Evolutionary conservation across 1,140 invertebrate species (phyloP), one percentile per base, ranked within the genome.

Genomic region (Pachyrhynchus sulphureomaculatus): DNA sequence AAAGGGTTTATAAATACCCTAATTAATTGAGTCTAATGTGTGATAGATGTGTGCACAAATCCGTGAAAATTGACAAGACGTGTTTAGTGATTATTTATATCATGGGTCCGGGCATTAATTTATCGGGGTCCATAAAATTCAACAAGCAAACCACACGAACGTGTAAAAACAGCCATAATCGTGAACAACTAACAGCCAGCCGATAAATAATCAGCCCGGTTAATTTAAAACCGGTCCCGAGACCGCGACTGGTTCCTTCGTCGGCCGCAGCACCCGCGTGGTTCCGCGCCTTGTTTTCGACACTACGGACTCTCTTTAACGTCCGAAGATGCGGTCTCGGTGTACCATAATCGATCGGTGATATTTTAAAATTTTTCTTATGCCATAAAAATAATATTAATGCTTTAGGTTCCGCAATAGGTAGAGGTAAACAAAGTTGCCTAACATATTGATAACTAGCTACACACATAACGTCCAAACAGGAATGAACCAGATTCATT

Each of bases 141-240:
- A 69, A 71, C 70, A 68, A 68, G 71, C 71, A 69, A 72, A 73
- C 70, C 71, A 68, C 70, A 72, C 70, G 68, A 71, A 75, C 70
- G 73, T 73, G 72, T 74, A 75, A 73, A 73, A 73, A 75, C 70
- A 72, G 70, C 72, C 66, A 75, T 75, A 75, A 74, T 75, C 73
- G 69, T 71, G 67, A 69, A 70, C 70, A 70, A 71, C 68, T 72
- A 74, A 73, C 70, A 71, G 72, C 68, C 71, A 66, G 57, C 62
- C 68, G 70, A 73, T 75, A 73, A 75, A 72, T 75, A 75, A 73
- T 73, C 70, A 66, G 66, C 58, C 53, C 42, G 65, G 65, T 61
- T 64, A 66, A 41, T 54, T 64, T 45, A 55, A 71, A 71, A 69
- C 69, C 67, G 69, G 67, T 71, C 68, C 47, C 58, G 48, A 13